Conservation (phyloP, 2,797 vertebrate species). For the Falco berigora region DNA sequence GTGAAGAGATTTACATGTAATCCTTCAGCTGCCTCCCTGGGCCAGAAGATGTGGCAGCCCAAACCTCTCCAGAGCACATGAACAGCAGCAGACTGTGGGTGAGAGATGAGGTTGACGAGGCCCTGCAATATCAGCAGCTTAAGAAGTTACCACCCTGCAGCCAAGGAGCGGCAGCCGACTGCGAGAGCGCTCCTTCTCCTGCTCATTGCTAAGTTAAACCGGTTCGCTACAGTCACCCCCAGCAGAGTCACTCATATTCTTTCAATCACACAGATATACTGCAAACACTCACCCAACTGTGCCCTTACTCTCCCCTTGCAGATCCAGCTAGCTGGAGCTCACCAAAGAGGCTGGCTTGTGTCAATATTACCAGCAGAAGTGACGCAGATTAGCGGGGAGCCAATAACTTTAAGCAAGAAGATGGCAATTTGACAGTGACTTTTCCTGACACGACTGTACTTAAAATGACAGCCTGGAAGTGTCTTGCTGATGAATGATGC, state of each 20-base stretch:
- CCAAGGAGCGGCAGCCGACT: fast-evolving
- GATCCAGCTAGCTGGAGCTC: neutral
- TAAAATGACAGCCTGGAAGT: conserved; percentile 22
- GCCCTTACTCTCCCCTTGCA: neutral
- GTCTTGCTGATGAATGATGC: conserved; percentile 37
- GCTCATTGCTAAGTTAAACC: neutral
- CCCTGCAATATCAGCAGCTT: fast-evolving
- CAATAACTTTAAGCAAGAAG: neutral
- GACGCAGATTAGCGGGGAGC: neutral
- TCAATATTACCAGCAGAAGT: neutral
- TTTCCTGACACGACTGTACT: conserved; percentile 26
- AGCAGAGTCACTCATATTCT: neutral
- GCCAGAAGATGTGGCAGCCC: neutral
- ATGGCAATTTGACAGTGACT: conserved; percentile 19
- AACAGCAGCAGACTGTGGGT: neutral
- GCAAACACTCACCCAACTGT: neutral
- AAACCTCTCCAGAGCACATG: neutral
- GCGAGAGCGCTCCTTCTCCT: neutral
- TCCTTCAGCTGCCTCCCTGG: neutral
- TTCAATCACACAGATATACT: fast-evolving
- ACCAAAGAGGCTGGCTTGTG: neutral
- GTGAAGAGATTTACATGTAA: neutral
- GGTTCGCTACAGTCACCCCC: neutral
- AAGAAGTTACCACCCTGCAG: neutral
- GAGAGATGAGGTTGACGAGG: neutral